These are phyloP conservation scores for Drosophila kanapiae DNA, from an alignment of 1,140 invertebrate species.

Conservation along the genomic window DNA sequence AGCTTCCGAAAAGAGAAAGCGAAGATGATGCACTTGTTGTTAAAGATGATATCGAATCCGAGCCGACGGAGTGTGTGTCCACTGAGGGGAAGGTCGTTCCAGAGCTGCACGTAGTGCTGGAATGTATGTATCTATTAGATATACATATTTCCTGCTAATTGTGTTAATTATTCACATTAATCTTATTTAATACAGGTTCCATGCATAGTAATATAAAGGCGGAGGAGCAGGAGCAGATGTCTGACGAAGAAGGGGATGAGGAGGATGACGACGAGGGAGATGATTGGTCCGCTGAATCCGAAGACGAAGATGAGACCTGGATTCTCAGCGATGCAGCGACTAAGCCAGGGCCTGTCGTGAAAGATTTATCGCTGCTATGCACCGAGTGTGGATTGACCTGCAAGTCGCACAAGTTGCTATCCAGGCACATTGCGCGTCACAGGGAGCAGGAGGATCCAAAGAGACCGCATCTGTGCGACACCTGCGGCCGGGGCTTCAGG, in stretches of 20 bases:
- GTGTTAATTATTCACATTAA: neutral
- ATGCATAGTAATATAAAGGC: neutral
- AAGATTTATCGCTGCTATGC: slow-evolving; percentile 28
- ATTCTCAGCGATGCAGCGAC: neutral
- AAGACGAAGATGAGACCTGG: slow-evolving; percentile 6
- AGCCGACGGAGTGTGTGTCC: neutral
- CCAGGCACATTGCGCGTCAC: slow-evolving; percentile 23
- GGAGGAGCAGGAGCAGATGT: neutral
- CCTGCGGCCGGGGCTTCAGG: slow-evolving; percentile 35
- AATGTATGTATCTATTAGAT: slow-evolving; percentile 1
- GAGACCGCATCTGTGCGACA: slow-evolving; percentile 37
- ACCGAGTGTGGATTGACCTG: slow-evolving; percentile 29
- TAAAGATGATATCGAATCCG: slow-evolving; percentile 6
- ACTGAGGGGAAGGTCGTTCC: neutral
- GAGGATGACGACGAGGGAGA: slow-evolving; percentile 4
- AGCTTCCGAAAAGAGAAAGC: neutral
- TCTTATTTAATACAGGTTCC: neutral
- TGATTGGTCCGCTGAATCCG: slow-evolving; percentile 10
- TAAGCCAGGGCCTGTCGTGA: neutral
- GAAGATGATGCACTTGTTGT: neutral
- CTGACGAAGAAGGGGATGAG: neutral
- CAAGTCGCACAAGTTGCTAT: slow-evolving; percentile 18
- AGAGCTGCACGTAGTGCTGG: neutral
- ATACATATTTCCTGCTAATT: too few species aligned
- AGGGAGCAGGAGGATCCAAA: slow-evolving; percentile 10